phyloP scores from a whole-genome alignment of 2,797 vertebrate genomes.

The Rachycentron canadum region DNA sequence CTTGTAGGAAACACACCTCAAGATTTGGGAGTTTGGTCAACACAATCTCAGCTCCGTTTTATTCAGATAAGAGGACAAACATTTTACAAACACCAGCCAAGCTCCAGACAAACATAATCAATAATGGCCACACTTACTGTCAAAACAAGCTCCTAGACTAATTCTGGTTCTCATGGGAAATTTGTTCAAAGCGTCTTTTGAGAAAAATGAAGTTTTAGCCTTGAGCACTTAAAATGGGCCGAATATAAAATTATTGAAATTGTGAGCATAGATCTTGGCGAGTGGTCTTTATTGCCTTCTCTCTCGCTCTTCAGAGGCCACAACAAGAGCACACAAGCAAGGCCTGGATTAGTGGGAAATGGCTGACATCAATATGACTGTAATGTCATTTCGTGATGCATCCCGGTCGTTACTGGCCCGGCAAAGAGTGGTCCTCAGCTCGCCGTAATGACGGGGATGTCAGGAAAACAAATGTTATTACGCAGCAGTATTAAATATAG shows the following conservation, averaged over 20 bases:
- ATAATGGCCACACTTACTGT: slow-evolving; percentile 73
- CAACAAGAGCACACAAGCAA: slow-evolving; percentile 73
- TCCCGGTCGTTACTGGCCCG: slow-evolving; percentile 79
- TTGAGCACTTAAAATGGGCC: slow-evolving; percentile 75
- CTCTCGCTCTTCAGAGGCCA: slow-evolving; percentile 72
- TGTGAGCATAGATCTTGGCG: slow-evolving; percentile 82
- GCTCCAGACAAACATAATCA: slow-evolving; percentile 68
- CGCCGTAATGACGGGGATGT: slow-evolving; percentile 79
- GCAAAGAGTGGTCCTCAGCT: slow-evolving; percentile 77
- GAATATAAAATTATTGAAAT: slow-evolving; percentile 87
- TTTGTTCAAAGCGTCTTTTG: slow-evolving; percentile 77
- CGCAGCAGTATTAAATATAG: slow-evolving; percentile 77
- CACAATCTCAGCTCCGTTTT: slow-evolving; percentile 23
- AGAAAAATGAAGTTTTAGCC: slow-evolving; percentile 79
- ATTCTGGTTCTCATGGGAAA: slow-evolving; percentile 70
- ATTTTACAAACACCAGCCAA: slow-evolving; percentile 48
- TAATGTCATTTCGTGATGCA: slow-evolving; percentile 87
- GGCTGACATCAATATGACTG: slow-evolving; percentile 85
- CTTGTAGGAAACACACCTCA: slow-evolving; percentile 19
- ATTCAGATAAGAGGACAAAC: slow-evolving; percentile 53
- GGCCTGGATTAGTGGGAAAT: slow-evolving; percentile 81
- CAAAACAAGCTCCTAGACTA: slow-evolving; percentile 64
- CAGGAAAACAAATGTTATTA: slow-evolving; percentile 84
- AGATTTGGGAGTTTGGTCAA: background rate
- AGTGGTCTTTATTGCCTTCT: slow-evolving; percentile 84